Evolutionary conservation across 2,113 vertebrate genomes (phyloP).

Genomic region (Todiramphus saurophagus): DNA sequence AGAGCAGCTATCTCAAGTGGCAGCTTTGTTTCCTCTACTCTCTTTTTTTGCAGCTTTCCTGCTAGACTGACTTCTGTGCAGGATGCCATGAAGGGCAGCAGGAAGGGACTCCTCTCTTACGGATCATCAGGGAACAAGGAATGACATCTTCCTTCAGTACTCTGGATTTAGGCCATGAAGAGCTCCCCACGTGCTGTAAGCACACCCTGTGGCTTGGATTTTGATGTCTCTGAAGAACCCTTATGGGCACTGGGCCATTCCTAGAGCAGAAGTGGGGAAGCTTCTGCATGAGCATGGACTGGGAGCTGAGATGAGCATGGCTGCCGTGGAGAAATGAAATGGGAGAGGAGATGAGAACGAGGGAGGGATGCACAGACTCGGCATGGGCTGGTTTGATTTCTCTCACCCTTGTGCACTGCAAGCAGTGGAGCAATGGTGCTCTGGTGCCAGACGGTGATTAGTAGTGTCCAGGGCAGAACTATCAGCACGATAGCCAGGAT

Average conservation of each 20-base stretch:
- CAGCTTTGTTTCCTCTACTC: conserved; percentile 3
- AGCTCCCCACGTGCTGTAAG: background rate
- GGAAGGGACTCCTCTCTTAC: background rate
- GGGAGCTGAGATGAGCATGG: conserved; percentile 54
- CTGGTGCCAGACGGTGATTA: conserved; percentile 99
- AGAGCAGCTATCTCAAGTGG: background rate
- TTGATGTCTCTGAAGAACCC: background rate
- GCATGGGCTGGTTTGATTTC: conserved; percentile 21
- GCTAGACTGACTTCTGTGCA: background rate
- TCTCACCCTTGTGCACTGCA: conserved; percentile 94
- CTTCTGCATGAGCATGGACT: conserved; percentile 27
- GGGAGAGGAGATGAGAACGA: conserved; percentile 40
- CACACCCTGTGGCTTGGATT: background rate
- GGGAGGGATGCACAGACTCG: conserved; percentile 11
- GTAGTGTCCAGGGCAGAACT: conserved; percentile 98
- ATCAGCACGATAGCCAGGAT: conserved; percentile 98
- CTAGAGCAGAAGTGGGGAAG: background rate
- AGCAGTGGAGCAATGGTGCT: conserved; percentile 93
- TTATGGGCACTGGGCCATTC: background rate
- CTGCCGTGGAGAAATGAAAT: conserved; percentile 44
- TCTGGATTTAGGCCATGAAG: background rate
- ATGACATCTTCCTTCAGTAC: background rate
- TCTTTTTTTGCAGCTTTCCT: background rate
- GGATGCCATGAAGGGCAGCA: background rate
- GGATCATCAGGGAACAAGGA: background rate